A percentile compares a stretch with the other conserved stretches of the same genome.
phyloP scores from a whole-genome alignment of 2,888 invertebrate genomes.

The Furcula furcula region DNA sequence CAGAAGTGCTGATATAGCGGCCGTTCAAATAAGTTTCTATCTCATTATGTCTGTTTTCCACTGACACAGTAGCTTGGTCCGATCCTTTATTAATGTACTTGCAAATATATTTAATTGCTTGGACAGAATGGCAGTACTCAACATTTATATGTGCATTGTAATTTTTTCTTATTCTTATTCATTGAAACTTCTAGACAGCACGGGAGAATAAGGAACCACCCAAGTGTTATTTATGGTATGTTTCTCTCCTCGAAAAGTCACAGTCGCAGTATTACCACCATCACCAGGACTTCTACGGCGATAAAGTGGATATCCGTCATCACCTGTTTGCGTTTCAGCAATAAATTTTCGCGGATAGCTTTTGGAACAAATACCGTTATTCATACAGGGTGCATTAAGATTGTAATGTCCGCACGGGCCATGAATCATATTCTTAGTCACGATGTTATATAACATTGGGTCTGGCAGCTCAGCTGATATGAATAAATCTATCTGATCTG shows the following conservation, averaged over 20 bases:
- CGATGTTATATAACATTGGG: no score
- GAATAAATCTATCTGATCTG: no score
- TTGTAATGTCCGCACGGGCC: no score
- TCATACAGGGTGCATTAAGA: no score
- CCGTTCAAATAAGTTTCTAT: constrained; percentile 8
- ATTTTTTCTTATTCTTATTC: no score
- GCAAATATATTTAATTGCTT: not conserved
- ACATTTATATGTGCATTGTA: constrained; percentile 4
- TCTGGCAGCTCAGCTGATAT: no score
- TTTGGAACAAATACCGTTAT: constrained; percentile 3
- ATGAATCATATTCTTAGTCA: no score
- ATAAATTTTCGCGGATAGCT: constrained; percentile 2
- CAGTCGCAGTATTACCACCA: not conserved
- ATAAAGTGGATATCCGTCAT: constrained; percentile 6
- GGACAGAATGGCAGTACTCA: no score
- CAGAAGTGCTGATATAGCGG: constrained; percentile 6
- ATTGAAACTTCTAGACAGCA: constrained; percentile 2
- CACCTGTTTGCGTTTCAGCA: constrained; percentile 4
- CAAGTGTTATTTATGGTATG: constrained; percentile 1
- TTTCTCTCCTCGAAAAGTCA: no score
- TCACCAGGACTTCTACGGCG: not conserved
- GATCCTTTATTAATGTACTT: constrained; percentile 2
- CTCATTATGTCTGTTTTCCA: constrained; percentile 1
- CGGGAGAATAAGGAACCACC: constrained; percentile 3
- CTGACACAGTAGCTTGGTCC: not conserved